Conservation (phyloP, 2,113 vertebrate species). For the Rhinogobius similis region DNA sequence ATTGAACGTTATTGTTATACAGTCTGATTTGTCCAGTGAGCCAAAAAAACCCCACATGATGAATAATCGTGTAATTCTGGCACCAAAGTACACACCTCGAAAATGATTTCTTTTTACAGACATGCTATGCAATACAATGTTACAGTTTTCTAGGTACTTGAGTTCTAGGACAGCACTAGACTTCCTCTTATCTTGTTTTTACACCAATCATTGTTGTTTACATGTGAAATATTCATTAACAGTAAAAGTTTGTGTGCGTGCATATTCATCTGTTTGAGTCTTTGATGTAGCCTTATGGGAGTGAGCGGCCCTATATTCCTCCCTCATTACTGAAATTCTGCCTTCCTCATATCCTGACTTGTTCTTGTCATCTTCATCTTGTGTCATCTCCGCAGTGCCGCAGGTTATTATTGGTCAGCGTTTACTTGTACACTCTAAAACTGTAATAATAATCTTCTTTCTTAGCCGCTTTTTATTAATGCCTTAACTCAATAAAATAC, state of each 20-base stretch:
- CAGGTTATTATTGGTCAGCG: constrained; percentile 34
- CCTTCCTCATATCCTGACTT: constrained; percentile 26
- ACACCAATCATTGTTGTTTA: constrained; percentile 47
- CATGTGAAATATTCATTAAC: constrained; percentile 14
- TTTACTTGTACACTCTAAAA: constrained; percentile 20
- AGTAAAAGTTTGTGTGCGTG: constrained; percentile 20
- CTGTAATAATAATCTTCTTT: not conserved
- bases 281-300: constrained; percentile 50
- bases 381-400: constrained; percentile 20
- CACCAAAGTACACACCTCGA: not conserved
- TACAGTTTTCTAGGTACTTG: not conserved
- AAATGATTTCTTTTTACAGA: too few species aligned
- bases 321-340: constrained; percentile 46
- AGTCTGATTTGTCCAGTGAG: not conserved
- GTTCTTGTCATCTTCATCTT: constrained; percentile 20
- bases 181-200: constrained; percentile 19
- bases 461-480: too few species aligned
- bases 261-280: constrained; percentile 48
- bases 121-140: too few species aligned
- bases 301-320: constrained; percentile 32
- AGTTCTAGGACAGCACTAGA: constrained; percentile 29
- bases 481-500: too few species aligned
- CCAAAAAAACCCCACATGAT: too few species aligned
- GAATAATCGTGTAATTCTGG: too few species aligned
- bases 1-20: too few species aligned